Percentiles rank a stretch among this genome's conserved stretches.
These are phyloP conservation scores for Andrena camellia DNA, from an alignment of 2,888 invertebrate species.

Conservation along the genomic window DNA sequence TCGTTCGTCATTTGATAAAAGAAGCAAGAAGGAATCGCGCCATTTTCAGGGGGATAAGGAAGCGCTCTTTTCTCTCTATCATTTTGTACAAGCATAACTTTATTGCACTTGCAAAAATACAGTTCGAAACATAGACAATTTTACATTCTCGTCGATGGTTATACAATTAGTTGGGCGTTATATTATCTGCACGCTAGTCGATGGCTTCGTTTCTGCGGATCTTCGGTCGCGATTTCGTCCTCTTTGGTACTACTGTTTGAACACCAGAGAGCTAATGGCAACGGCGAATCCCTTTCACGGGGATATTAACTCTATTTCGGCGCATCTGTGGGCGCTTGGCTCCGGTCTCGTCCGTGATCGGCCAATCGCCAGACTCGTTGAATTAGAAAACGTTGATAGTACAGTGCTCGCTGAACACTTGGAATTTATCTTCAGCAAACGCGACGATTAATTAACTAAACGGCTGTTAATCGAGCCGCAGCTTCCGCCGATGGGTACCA, in stretches of 20 bases:
- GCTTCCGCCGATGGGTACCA: slow-evolving; percentile 25
- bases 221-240: not conserved
- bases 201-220: not conserved
- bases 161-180: slow-evolving; percentile 47
- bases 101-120: slow-evolving; percentile 82
- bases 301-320: slow-evolving; percentile 14
- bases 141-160: slow-evolving; percentile 26
- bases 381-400: slow-evolving; percentile 2
- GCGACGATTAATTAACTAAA: not conserved
- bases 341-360: not conserved
- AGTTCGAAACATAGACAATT: slow-evolving; percentile 70
- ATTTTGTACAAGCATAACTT: slow-evolving; percentile 83
- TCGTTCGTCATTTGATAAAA: slow-evolving; percentile 54
- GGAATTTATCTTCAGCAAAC: not conserved
- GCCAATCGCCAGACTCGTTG: not conserved
- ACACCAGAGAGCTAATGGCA: slow-evolving; percentile 38
- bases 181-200: slow-evolving; percentile 6
- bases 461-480: slow-evolving; percentile 23
- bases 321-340: not conserved
- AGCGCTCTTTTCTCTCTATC: too few relatives aligned
- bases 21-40: slow-evolving; percentile 6
- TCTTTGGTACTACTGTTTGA: slow-evolving; percentile 55
- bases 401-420: too few relatives aligned
- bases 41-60: slow-evolving; percentile 10
- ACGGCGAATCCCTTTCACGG: not conserved